Conservation (phyloP, 2,113 vertebrate species). For the Corythaeola cristata region DNA sequence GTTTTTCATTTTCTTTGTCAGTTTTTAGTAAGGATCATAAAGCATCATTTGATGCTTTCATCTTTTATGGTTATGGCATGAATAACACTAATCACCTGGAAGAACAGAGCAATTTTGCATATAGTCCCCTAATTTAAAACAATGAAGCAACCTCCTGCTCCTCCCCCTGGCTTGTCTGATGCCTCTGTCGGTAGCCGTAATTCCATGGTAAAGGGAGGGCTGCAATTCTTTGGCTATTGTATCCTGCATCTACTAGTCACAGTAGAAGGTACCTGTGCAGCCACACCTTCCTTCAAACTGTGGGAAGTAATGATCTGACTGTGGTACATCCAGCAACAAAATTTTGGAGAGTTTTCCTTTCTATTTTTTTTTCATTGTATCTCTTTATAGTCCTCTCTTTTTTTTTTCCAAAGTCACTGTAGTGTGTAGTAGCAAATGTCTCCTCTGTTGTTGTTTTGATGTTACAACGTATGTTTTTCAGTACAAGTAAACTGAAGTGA, state of each 20-base stretch:
- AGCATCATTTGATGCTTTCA: neutral
- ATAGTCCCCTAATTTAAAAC: neutral
- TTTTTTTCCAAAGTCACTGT: neutral
- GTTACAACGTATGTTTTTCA: neutral
- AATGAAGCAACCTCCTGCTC: neutral
- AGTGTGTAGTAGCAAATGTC: neutral
- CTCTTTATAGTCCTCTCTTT: neutral
- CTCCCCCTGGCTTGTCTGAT: neutral
- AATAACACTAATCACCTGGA: neutral
- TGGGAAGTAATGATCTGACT: neutral
- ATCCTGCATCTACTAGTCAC: neutral
- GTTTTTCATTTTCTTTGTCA: neutral
- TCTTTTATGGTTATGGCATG: neutral
- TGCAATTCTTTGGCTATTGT: neutral
- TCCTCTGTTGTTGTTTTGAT: neutral
- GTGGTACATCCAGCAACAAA: neutral
- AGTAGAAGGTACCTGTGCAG: neutral
- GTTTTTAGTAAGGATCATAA: neutral
- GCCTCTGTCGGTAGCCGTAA: fast-evolving
- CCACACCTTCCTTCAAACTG: neutral
- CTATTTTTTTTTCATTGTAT: neutral
- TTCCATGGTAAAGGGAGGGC: neutral
- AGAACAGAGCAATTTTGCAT: neutral
- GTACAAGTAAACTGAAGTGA: neutral
- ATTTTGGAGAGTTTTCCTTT: fast-evolving